Base-by-base conservation (phyloP, 2,888 invertebrate species). In the Pelosia muscerda region DNA sequence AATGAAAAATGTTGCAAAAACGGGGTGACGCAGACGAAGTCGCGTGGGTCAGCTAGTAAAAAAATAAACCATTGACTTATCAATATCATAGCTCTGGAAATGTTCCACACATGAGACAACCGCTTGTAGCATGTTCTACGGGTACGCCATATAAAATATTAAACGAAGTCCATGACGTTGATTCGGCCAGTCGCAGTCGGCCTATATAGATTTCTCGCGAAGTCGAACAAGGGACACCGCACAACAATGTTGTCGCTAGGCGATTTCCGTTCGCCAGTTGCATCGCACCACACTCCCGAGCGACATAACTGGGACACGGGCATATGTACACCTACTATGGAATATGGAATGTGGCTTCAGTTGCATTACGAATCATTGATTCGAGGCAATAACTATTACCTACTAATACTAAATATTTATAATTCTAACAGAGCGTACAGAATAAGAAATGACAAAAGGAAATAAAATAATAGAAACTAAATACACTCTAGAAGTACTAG, bases 161-260 rank as follows among this genome's bases (percentile, higher is more conserved):
- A 23, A 42, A 15, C n/a, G 57, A 58, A 67, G 19, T 70, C 59
- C 63, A 69, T 76, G 57, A 63, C 62, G 66, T 72, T 62, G 66
- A 75, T 71, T 74, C 64, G 68, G n/a, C n/a, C n/a, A n/a, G n/a
- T n/a, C n/a, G n/a, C n/a, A n/a, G n/a, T n/a, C n/a, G n/a, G 63
- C 63, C 73, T 70, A 72, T 61, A 58, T 71, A 72, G 63, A 69
- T 70, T 66, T 69, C 78, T 80, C 72, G 76, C 60, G 54, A 61
- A 81, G 80, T 79, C 73, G 79, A 83, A 85, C 82, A 81, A 79
- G 85, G 81, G 84, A 89, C 84, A 88, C 85, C 86, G 86, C 84
- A 88, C 86, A 90, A 93, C 93, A 94, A 92, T 93, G 92, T 93
- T 91, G 94, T 92, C 93, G 89, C 90, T 84, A 87, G 86, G 87